Conservation (phyloP, 2,113 vertebrate species). For the Limnothrissa miodon region DNA sequence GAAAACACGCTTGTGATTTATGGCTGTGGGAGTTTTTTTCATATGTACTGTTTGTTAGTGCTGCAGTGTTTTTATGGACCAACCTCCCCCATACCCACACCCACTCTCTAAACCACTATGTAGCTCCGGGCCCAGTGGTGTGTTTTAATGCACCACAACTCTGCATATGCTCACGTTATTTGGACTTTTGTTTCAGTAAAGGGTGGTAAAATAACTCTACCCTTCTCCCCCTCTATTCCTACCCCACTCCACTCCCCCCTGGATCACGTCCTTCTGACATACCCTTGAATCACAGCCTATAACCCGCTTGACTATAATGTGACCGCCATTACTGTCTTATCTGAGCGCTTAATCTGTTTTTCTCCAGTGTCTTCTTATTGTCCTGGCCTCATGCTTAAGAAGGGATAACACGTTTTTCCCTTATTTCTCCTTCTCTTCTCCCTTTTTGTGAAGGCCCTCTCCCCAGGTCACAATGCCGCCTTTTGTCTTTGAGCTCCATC, state of each 20-base stretch:
- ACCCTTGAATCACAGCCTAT: neutral
- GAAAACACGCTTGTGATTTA: neutral
- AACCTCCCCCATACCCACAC: too few species aligned
- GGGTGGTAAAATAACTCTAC: neutral
- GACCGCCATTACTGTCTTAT: neutral
- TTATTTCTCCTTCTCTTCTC: neutral
- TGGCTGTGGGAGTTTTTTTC: neutral
- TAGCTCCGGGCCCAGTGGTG: neutral
- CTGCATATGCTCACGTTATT: constrained; percentile 14
- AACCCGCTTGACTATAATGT: neutral
- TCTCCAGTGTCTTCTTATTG: neutral
- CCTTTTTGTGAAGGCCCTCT: neutral
- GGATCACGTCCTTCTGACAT: neutral
- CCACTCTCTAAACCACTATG: too few species aligned
- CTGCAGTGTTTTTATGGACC: too few species aligned
- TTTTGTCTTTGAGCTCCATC: neutral
- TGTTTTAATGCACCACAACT: neutral
- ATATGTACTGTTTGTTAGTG: neutral
- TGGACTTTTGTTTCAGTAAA: constrained; percentile 18
- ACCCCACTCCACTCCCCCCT: neutral
- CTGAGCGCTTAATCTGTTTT: neutral
- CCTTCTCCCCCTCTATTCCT: neutral
- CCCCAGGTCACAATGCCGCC: neutral
- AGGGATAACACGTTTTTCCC: neutral
- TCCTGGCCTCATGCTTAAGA: neutral